Evolutionary conservation across 2,797 vertebrate species (phyloP).

Genomic region (Periophthalmus magnuspinnatus): DNA sequence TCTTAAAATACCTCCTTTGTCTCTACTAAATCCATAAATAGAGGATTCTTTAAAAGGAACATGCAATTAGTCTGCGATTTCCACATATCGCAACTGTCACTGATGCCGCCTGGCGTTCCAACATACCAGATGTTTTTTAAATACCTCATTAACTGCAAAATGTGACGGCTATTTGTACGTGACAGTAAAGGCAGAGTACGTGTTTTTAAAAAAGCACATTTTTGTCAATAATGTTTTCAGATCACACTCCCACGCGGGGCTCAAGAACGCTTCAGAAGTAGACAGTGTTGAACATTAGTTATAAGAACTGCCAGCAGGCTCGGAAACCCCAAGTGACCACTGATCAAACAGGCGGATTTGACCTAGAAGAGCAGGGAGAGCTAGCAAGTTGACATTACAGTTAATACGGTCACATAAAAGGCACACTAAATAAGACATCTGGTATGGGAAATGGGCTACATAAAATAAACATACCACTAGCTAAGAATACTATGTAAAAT

Average conservation of each 20-base stretch:
- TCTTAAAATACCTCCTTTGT: slow-evolving; percentile 38
- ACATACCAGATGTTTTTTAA: slow-evolving; percentile 17
- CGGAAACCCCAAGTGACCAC: slow-evolving; percentile 44
- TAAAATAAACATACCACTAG: slow-evolving; percentile 1
- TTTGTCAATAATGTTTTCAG: slow-evolving; percentile 31
- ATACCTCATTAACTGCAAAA: slow-evolving; percentile 33
- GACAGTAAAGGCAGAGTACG: neutral
- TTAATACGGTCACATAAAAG: slow-evolving; percentile 18
- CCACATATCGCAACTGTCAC: slow-evolving; percentile 33
- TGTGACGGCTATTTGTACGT: slow-evolving; percentile 14
- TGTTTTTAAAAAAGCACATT: slow-evolving; percentile 10
- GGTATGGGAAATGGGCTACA: neutral
- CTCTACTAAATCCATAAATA: slow-evolving; percentile 25
- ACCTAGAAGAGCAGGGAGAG: slow-evolving; percentile 45
- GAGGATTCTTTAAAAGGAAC: slow-evolving; percentile 31
- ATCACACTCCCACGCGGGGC: slow-evolving; percentile 32
- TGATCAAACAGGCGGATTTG: slow-evolving; percentile 35
- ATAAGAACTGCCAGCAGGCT: slow-evolving; percentile 38
- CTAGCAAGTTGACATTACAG: slow-evolving; percentile 18
- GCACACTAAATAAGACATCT: slow-evolving; percentile 3
- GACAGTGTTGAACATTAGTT: slow-evolving; percentile 31
- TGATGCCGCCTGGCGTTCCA: slow-evolving; percentile 21
- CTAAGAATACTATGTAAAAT: neutral
- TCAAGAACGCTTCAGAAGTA: slow-evolving; percentile 30
- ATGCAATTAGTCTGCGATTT: slow-evolving; percentile 43